A percentile compares a stretch with the other conserved stretches of the same genome.
Conservation (phyloP, 1,140 invertebrate genomes). For the Drosophila lini region DNA sequence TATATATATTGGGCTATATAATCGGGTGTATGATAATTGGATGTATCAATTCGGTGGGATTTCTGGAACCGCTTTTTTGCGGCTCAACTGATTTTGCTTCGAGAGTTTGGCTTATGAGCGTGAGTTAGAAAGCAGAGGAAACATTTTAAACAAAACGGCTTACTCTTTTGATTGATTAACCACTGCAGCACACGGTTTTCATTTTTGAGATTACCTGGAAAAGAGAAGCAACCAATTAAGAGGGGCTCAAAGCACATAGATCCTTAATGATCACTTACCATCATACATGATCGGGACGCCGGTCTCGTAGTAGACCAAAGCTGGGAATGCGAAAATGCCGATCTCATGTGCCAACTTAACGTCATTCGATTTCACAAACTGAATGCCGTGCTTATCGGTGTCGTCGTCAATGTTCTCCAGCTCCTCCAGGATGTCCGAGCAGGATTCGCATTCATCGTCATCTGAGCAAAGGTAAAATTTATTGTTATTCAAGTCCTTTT, state of each 20-base stretch:
- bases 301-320: conserved; percentile 96
- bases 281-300: conserved; percentile 97
- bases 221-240: neutral
- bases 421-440: conserved; percentile 93
- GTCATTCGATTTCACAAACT: conserved; percentile 97
- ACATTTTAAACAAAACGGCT: conserved; percentile 85
- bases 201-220: conserved; percentile 96
- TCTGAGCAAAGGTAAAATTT: conserved; percentile 85
- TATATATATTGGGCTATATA: conserved; percentile 48
- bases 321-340: conserved; percentile 95
- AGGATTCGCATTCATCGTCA: conserved; percentile 93
- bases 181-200: conserved; percentile 97
- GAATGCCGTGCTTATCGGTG: conserved; percentile 95
- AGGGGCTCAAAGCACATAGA: neutral
- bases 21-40: conserved; percentile 67
- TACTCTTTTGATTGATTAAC: conserved; percentile 97
- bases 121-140: conserved; percentile 74
- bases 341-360: conserved; percentile 94
- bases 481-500: neutral
- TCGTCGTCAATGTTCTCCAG: conserved; percentile 97
- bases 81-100: conserved; percentile 61
- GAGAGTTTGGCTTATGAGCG: conserved; percentile 74
- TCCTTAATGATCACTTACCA: conserved; percentile 88
- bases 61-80: conserved; percentile 34
- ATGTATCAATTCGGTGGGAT: conserved; percentile 37